Percentiles rank a stretch among this genome's conserved stretches.
These are phyloP conservation scores for Cydia fagiglandana DNA, from an alignment of 1,140 invertebrate species.

Conservation along the genomic window DNA sequence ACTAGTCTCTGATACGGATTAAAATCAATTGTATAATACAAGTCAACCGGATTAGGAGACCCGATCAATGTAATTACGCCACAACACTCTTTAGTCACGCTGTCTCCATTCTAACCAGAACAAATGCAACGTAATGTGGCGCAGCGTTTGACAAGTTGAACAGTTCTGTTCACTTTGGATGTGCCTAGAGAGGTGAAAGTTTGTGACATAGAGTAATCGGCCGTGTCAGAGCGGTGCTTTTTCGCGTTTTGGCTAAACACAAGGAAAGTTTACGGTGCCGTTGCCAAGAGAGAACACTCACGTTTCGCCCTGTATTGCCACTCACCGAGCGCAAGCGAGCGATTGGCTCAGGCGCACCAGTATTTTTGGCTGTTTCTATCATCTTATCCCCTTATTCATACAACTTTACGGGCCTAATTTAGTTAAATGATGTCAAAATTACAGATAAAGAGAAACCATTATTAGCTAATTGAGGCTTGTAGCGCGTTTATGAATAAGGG, in stretches of 20 bases:
- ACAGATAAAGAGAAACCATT: too few relatives aligned
- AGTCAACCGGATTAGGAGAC: not conserved
- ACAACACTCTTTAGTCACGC: not conserved
- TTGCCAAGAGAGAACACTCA: constrained; percentile 38
- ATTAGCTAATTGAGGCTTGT: too few relatives aligned
- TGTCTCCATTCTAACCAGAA: not conserved
- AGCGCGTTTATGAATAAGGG: too few relatives aligned
- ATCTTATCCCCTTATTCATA: too few relatives aligned
- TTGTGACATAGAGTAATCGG: constrained; percentile 60
- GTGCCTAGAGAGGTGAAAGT: constrained; percentile 61
- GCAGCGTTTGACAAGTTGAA: constrained; percentile 40
- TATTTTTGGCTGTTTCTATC: not conserved
- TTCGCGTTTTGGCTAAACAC: constrained; percentile 42
- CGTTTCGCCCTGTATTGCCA: not conserved
- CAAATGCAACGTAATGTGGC: constrained; percentile 16
- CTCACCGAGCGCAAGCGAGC: not conserved
- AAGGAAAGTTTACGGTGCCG: constrained; percentile 34
- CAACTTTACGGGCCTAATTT: too few relatives aligned
- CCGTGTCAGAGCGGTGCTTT: constrained; percentile 46
- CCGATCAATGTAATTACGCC: not conserved
- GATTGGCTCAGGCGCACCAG: not conserved
- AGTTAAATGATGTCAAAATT: too few relatives aligned
- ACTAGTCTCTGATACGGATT: too few relatives aligned
- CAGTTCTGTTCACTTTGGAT: constrained; percentile 2
- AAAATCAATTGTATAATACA: not conserved